Evolutionary conservation across 2,797 vertebrate species (phyloP), one percentile per base, ranked within the genome.

Genomic region (Antennarius maculatus): DNA sequence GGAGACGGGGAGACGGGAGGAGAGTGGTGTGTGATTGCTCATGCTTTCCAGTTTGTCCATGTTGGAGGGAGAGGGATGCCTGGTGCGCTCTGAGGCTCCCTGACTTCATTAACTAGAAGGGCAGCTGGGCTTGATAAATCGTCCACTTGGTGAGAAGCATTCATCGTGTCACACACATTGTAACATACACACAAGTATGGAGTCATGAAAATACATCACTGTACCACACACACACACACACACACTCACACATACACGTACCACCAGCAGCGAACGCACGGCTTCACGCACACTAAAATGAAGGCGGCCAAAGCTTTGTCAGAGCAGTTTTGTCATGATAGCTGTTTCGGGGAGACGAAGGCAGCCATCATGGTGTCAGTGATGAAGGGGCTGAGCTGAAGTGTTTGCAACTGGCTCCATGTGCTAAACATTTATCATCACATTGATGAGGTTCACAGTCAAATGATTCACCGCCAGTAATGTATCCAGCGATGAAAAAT

Each of bases 71-170:
- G 28, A 64, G 15, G 66, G 80, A 68, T 18, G 45, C 52, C 57
- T 47, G 48, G 67, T 74, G 67, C 67, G 66, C 82, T 78, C 62
- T 18, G 67, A 71, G 61, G 46, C 74, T 84, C 81, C 67, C 84
- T 66, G 79, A 74, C 70, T 86, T 86, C 79, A 88, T 85, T 84
- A 80, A 69, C 58, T 27, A 28, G 80, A 75, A 79, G 70, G 71
- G 75, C 58, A 72, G 72, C 13, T 1, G 1, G 60, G 17, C 63
- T 62, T 76, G 79, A 87, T 83, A 69, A 69, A 86, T 52, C 62
- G 49, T 39, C 31, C 59, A 39, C 71, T 83, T 68, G 72, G 54
- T 61, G 54, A 69, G 65, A 84, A 69, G 58, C 71, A 64, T 86
- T 83, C 64, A 71, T 83, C 71, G 80, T 59, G 11, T 58, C 31